Evolutionary conservation across 2,113 vertebrate genomes (phyloP).

Genomic region (Mobula birostris): DNA sequence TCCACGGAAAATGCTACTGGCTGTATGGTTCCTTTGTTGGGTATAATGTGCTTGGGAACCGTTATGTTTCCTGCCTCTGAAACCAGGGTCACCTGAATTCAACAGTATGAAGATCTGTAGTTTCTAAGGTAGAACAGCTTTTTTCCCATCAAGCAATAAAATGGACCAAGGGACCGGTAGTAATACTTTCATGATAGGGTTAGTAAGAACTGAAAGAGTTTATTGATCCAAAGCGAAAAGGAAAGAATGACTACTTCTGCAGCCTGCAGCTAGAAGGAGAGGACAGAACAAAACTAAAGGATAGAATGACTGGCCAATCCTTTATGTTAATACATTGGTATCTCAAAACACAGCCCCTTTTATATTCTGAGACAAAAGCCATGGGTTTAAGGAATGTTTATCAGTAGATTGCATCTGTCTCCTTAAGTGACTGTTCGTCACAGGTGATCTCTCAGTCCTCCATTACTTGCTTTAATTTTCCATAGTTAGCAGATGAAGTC

Average conservation of each 20-base stretch:
- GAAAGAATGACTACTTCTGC: background rate
- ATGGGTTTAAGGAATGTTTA: background rate
- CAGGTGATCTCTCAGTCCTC: background rate
- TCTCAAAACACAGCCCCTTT: background rate
- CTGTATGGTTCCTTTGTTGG: no score
- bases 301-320: background rate
- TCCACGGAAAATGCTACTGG: background rate
- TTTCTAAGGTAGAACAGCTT: conserved; percentile 2
- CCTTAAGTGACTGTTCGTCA: background rate
- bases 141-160: background rate
- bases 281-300: background rate
- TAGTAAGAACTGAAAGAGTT: background rate
- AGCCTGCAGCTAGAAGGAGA: background rate
- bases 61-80: no score
- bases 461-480: background rate
- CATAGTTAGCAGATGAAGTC: background rate
- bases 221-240: background rate
- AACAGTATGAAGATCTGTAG: background rate
- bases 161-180: background rate
- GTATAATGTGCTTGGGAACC: background rate
- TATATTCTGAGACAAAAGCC: background rate
- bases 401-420: background rate
- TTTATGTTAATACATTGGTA: background rate
- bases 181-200: background rate
- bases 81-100: background rate